A percentile compares a stretch with the other conserved stretches of the same genome.
phyloP scores from a whole-genome alignment of 1,140 invertebrate genomes.

The Fopius arisanus region DNA sequence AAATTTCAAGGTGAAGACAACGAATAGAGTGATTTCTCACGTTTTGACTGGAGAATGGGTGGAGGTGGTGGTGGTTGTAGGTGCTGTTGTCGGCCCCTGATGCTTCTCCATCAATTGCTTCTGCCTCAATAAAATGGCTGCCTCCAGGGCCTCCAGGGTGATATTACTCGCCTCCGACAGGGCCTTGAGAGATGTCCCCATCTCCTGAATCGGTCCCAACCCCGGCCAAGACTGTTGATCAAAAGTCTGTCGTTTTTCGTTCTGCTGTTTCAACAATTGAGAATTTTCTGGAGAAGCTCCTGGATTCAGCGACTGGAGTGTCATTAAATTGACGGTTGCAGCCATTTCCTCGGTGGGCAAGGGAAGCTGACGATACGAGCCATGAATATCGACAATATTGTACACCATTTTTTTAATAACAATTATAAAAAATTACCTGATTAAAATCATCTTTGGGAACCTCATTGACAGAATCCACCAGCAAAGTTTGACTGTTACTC shows the following conservation, averaged over 20 bases:
- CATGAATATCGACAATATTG: too few species aligned
- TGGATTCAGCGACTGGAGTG: conserved; percentile 50
- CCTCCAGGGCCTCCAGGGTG: conserved; percentile 75
- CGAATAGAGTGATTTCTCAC: conserved; percentile 31
- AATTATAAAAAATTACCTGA: too few species aligned
- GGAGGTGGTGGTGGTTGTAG: conserved; percentile 53
- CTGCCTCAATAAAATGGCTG: conserved; percentile 74
- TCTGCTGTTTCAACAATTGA: conserved; percentile 45
- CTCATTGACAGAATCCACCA: conserved; percentile 57
- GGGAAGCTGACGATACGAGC: conserved; percentile 44
- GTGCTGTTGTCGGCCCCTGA: conserved; percentile 59
- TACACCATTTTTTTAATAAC: too few species aligned
- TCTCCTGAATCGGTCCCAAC: conserved; percentile 60
- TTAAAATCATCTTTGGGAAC: conserved; percentile 55
- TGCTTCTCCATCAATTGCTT: conserved; percentile 72
- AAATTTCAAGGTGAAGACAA: background rate
- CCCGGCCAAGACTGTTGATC: conserved; percentile 47
- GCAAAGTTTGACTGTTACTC: conserved; percentile 49
- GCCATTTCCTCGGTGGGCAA: conserved; percentile 51
- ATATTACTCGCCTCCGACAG: conserved; percentile 75
- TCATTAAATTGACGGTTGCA: conserved; percentile 54
- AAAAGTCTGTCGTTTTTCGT: conserved; percentile 34
- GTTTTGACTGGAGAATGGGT: conserved; percentile 47
- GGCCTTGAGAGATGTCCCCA: conserved; percentile 64
- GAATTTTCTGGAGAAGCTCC: conserved; percentile 33